Base-by-base conservation (phyloP, 2,797 vertebrate species). In the Neopelma chrysocephalum region DNA sequence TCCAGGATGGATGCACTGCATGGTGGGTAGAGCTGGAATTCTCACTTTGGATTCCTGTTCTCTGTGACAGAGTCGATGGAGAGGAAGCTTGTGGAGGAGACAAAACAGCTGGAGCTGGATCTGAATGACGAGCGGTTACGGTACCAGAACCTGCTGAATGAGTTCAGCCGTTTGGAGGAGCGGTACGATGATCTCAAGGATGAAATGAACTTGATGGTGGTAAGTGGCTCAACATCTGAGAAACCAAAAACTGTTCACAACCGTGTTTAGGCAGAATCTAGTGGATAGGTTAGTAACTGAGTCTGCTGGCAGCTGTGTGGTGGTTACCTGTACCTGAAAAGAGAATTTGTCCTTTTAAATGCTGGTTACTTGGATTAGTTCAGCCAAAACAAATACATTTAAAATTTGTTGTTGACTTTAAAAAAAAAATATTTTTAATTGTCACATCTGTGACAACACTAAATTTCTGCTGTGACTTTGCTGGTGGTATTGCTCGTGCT, bases 81-180 rank as follows among this genome's bases (percentile, higher is more conserved):
- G 15, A 99, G 98, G 95, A 98, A 98, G 42, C 97, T 99, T 47
- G 97, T 98, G 38, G 98, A 99, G 97, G 99, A 99, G 98, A 99
- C 99, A 0, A 98, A 99, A 91, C 99, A 99, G 96, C 97, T 99
- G 92, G 98, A 99, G 97, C 98, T 98, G 1, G 99, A 99, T 80
- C 98, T 99, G 97, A 99, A 99, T 48, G 99, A 99, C 89, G 99
- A 99, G 48, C 98, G 99, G 19, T 97, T 99, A 36, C 98, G 99
- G 72, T 99, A 99, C 92, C 99, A 99, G 98, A 99, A 99, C 97
- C 99, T 99, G 81, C 98, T 99, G 90, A 98, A 98, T 42, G 99
- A 99, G 96, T 99, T 99, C 97, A 99, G 98, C 93, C 99, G 99
- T 79, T 96, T 99, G 48, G 99, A 99, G 97, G 99, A 99, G 97